Evolutionary conservation across 2,888 invertebrate species (phyloP).

Genomic region (Branchinecta sandiegonensis): DNA sequence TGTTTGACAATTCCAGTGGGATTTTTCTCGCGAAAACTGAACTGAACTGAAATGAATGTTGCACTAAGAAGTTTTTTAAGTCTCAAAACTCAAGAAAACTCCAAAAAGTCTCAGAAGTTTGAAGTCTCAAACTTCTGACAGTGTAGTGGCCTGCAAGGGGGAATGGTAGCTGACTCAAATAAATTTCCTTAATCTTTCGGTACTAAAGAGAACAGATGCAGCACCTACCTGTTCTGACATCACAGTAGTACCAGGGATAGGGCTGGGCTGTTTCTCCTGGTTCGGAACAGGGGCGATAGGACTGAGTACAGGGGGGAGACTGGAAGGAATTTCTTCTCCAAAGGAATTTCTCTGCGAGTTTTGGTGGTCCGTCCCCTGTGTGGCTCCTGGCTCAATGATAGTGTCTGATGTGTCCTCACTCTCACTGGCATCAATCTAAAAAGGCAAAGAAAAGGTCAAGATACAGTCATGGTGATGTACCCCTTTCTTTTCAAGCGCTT

Average conservation of each 20-base stretch:
- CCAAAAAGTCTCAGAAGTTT: no score
- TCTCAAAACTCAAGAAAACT: no score
- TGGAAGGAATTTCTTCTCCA: neutral
- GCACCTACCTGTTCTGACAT: neutral
- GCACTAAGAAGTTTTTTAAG: no score
- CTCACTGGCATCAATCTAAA: slow-evolving; percentile 13
- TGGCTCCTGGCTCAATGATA: neutral
- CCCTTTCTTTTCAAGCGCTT: no score
- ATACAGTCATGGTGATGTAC: no score
- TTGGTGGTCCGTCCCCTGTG: neutral
- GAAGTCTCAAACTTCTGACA: no score
- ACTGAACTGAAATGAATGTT: no score
- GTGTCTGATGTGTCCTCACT: slow-evolving; percentile 6
- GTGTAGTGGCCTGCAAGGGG: no score
- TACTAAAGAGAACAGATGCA: neutral
- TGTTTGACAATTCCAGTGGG: no score
- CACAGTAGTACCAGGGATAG: neutral
- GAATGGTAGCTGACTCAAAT: no score
- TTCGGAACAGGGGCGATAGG: slow-evolving; percentile 12
- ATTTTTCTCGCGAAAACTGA: no score
- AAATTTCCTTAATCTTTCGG: no score
- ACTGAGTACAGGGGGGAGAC: neutral
- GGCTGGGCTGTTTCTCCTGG: slow-evolving; percentile 4
- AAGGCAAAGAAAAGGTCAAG: neutral
- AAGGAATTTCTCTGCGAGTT: neutral